Evolutionary conservation across 2,888 invertebrate species (phyloP).

Genomic region (Caenorhabditis angaria): DNA sequence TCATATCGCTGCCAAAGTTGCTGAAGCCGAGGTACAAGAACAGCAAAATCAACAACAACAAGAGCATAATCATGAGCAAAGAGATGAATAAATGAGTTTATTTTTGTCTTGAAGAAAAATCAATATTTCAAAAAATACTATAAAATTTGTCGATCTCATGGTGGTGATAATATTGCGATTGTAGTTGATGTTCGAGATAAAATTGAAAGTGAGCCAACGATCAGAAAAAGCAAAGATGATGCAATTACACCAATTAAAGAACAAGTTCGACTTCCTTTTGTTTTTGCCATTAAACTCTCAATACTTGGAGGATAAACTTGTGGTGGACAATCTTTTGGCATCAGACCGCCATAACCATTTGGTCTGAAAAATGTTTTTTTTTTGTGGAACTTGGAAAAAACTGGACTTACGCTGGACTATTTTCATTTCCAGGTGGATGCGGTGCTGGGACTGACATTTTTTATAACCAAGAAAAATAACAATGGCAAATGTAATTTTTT

Average conservation of each 20-base stretch:
- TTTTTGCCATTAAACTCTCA: neutral
- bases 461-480: neutral
- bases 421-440: neutral
- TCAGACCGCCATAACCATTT: neutral
- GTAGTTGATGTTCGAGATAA: neutral
- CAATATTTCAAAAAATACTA: constrained; percentile 7
- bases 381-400: neutral
- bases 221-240: neutral
- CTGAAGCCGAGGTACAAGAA: neutral
- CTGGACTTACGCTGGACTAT: neutral
- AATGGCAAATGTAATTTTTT: neutral
- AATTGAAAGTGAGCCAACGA: neutral
- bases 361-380: neutral
- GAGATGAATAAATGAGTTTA: constrained; percentile 1
- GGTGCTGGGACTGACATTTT: neutral
- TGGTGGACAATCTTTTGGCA: neutral
- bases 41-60: neutral
- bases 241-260: neutral
- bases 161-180: neutral
- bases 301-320: neutral
- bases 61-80: neutral
- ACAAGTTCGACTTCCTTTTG: neutral
- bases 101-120: constrained; percentile 9
- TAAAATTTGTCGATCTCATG: neutral
- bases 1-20: constrained; percentile 2